Evolutionary conservation across 1,140 invertebrate species (phyloP).

Genomic region (Drosophila athabasca): DNA sequence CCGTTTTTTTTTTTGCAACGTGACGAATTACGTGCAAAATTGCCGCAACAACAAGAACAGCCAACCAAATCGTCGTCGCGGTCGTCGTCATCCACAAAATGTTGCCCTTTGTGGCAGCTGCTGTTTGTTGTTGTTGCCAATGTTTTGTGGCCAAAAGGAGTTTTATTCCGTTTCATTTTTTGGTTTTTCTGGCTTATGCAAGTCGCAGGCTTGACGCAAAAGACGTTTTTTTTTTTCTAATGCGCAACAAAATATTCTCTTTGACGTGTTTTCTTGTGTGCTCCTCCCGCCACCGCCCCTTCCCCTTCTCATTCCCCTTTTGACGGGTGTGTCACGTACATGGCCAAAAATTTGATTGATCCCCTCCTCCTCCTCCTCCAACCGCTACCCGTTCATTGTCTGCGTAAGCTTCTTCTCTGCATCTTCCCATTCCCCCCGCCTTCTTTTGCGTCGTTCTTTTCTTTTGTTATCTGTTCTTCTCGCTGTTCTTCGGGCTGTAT

Average conservation of each 20-base stretch:
- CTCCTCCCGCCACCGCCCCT: constrained; percentile 5
- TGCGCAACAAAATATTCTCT: constrained; percentile 51
- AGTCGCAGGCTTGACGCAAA: constrained; percentile 25
- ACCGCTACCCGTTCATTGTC: neutral
- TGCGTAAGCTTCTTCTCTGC: too few species aligned
- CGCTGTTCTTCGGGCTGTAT: neutral
- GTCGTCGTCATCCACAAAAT: constrained; percentile 3
- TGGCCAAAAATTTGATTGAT: constrained; percentile 32
- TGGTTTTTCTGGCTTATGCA: constrained; percentile 21
- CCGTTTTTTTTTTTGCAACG: constrained; percentile 46
- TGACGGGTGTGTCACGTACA: constrained; percentile 35
- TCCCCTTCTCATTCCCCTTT: neutral
- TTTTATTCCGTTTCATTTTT: constrained; percentile 9
- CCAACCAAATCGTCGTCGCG: constrained; percentile 10
- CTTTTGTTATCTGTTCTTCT: too few species aligned
- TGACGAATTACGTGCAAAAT: constrained; percentile 80
- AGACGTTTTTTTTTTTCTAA: constrained; percentile 44
- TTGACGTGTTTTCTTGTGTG: constrained; percentile 16
- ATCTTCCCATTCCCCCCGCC: too few species aligned
- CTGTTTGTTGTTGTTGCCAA: constrained; percentile 15
- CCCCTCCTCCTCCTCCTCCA: neutral
- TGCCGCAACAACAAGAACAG: constrained; percentile 43
- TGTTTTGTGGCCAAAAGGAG: constrained; percentile 7
- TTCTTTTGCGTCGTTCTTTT: too few species aligned
- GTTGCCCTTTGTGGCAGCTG: constrained; percentile 40